Evolutionary conservation across 2,113 vertebrate species (phyloP).

Genomic region (Lethenteron reissneri): DNA sequence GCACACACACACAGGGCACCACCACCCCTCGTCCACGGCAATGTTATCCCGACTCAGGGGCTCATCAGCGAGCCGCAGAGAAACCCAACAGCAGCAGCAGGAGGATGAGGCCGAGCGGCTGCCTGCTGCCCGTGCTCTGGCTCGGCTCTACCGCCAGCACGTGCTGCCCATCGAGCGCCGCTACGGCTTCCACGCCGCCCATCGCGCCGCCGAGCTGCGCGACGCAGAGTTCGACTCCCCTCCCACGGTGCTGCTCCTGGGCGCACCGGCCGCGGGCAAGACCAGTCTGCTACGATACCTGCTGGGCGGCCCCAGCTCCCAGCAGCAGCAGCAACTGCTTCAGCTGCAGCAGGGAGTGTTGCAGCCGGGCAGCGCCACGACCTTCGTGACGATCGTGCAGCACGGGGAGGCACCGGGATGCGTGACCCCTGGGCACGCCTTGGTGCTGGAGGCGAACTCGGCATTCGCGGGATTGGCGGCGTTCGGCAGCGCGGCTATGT

Average conservation of each 20-base stretch:
- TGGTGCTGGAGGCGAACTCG: neutral
- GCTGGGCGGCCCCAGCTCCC: neutral
- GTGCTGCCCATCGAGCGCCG: no score
- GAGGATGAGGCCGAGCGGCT: no score
- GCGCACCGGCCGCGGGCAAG: neutral
- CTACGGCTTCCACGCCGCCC: neutral
- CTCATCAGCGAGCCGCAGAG: no score
- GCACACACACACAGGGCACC: no score
- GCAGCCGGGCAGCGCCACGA: neutral
- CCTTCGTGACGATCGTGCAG: neutral
- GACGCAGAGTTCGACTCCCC: slow-evolving; percentile 3
- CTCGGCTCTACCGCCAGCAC: no score
- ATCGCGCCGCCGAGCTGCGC: slow-evolving; percentile 1
- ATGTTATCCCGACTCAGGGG: no score
- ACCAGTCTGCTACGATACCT: neutral
- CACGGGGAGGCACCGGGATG: neutral
- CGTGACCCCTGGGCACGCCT: slow-evolving; percentile 1
- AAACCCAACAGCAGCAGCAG: no score
- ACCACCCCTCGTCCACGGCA: no score
- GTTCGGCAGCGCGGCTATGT: neutral
- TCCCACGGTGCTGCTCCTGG: slow-evolving; percentile 2
- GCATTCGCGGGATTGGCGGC: neutral
- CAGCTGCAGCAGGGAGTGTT: no score
- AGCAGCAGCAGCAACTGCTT: neutral
- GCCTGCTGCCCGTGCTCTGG: no score